A percentile compares a stretch with the other conserved stretches of the same genome.
Evolutionary conservation across 2,113 vertebrate species (phyloP).

Genomic region (Camelus bactrianus): DNA sequence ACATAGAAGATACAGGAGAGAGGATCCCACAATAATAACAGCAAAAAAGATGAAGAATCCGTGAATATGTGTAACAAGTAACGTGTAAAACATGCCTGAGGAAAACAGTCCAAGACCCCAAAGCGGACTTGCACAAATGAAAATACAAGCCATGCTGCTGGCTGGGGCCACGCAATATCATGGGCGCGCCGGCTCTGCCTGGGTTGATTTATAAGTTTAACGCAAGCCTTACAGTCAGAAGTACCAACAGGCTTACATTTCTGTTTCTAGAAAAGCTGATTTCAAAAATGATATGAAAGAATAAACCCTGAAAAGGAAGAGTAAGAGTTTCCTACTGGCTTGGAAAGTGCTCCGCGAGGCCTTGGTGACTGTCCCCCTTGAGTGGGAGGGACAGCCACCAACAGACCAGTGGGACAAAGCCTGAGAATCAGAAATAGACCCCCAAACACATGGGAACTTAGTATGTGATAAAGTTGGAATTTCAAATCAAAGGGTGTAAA

Average conservation of each 20-base stretch:
- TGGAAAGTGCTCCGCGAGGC: fast-evolving
- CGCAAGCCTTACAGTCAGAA: neutral
- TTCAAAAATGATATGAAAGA: neutral
- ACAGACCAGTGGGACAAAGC: fast-evolving
- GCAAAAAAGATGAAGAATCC: neutral
- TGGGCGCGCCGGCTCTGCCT: neutral
- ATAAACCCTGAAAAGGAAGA: neutral
- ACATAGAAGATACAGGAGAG: neutral
- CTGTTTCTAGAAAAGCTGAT: neutral
- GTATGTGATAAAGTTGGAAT: neutral
- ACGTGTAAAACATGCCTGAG: neutral
- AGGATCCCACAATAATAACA: neutral
- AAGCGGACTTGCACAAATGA: neutral
- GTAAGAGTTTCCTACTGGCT: too few species aligned
- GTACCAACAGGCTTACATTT: neutral
- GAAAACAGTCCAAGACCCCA: neutral
- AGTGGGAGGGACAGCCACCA: fast-evolving
- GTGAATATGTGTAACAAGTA: neutral
- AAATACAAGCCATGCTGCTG: neutral
- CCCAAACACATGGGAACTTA: neutral
- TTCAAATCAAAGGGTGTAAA: neutral
- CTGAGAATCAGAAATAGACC: neutral
- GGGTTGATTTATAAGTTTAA: neutral
- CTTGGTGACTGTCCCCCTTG: fast-evolving
- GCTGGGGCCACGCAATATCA: neutral